These are phyloP conservation scores for Zaprionus bogoriensis DNA, from an alignment of 2,888 invertebrate genomes.

Conservation along the genomic window DNA sequence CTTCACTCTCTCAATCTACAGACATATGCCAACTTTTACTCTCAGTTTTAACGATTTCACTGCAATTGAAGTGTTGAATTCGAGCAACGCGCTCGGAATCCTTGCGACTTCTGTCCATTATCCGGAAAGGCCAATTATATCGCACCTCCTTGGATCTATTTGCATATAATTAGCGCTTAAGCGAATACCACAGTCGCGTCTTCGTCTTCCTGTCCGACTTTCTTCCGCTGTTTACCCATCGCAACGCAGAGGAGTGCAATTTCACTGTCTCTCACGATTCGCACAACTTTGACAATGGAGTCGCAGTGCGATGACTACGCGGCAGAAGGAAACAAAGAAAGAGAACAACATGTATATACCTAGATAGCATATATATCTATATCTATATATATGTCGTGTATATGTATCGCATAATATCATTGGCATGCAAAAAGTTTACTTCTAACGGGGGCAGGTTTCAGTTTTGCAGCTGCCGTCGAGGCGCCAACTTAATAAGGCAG, in stretches of 20 bases:
- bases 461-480: slow-evolving; percentile 50
- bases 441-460: slow-evolving; percentile 26
- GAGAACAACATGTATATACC: background rate
- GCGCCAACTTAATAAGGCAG: slow-evolving; percentile 77
- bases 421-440: slow-evolving; percentile 67
- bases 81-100: background rate
- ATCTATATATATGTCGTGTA: too few relatives aligned
- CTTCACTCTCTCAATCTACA: background rate
- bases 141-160: slow-evolving; percentile 64
- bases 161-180: slow-evolving; percentile 72
- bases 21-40: background rate
- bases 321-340: slow-evolving; percentile 8
- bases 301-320: slow-evolving; percentile 60
- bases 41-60: background rate
- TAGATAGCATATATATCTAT: too few relatives aligned
- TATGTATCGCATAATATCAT: slow-evolving; percentile 36
- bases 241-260: slow-evolving; percentile 18
- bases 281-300: slow-evolving; percentile 68
- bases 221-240: slow-evolving; percentile 31
- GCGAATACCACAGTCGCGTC: slow-evolving; percentile 35
- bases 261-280: slow-evolving; percentile 27
- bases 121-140: slow-evolving; percentile 59
- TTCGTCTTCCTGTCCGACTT: background rate
- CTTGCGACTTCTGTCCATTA: slow-evolving; percentile 7
- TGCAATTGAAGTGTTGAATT: background rate